A percentile compares a stretch with the other conserved stretches of the same genome.
Evolutionary conservation across 2,797 vertebrate genomes (phyloP).

Genomic region (Sebastes steindachneri): DNA sequence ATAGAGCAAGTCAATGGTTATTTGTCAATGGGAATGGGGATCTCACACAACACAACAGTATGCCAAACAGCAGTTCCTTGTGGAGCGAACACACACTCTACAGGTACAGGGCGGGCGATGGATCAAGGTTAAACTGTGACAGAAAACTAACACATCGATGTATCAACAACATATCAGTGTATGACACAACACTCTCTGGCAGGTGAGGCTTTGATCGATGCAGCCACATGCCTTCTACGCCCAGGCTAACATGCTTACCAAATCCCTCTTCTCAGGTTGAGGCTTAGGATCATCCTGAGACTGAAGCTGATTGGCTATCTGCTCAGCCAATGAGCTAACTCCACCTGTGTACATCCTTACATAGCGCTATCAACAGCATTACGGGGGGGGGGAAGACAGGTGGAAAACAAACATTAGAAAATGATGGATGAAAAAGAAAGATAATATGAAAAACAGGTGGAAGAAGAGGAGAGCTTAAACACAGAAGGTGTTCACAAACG

Average conservation of each 20-base stretch:
- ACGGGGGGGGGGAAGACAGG: constrained; percentile 18
- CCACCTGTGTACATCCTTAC: constrained; percentile 97
- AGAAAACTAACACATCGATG: neutral
- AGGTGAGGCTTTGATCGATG: constrained; percentile 1
- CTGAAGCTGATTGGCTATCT: constrained; percentile 96
- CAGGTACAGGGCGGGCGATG: constrained; percentile 18
- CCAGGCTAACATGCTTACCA: constrained; percentile 87
- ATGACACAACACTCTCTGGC: constrained; percentile 12
- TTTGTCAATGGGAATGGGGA: constrained; percentile 1
- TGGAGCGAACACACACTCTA: constrained; percentile 31
- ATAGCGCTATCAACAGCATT: constrained; percentile 86
- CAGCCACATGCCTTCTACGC: constrained; percentile 34
- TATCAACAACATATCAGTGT: neutral
- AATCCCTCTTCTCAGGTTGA: constrained; percentile 92
- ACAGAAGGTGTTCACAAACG: constrained; percentile 3
- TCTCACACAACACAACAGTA: constrained; percentile 3
- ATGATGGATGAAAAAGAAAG: constrained; percentile 27
- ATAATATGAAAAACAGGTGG: constrained; percentile 53
- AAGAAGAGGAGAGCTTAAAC: constrained; percentile 13
- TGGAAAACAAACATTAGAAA: constrained; percentile 45
- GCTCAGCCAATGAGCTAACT: constrained; percentile 96
- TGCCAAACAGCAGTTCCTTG: constrained; percentile 14
- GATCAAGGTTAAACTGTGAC: constrained; percentile 13
- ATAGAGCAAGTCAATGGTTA: constrained; percentile 13
- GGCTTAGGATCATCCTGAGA: constrained; percentile 90